Base-by-base conservation (phyloP, 2,888 invertebrate genomes). In the Galerucella calmariensis region DNA sequence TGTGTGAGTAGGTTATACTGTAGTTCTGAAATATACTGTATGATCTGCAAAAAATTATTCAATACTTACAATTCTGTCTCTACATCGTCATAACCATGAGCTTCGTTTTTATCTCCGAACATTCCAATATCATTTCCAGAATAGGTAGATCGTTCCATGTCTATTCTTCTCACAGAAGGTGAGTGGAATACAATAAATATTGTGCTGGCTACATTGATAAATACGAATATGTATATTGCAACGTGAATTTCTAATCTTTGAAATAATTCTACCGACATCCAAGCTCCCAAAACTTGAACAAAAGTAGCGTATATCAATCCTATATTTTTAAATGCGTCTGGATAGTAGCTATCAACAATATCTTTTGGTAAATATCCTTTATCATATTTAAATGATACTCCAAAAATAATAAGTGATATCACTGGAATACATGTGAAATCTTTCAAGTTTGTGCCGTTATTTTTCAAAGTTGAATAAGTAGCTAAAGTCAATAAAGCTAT, bases 341-440 rank as follows among this genome's bases (percentile, higher is more conserved):
- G 84, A 74, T 85, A 85, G 16, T 85, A 63, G 76, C 85, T 85
- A 0, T 83, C 85, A 1, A 85, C 84, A 69, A 85, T 79, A 6
- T 85, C 84, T 24, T 84, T 85, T 0, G 85, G 85, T 14, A 86
- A 84, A 68, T 84, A 81, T 2, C 85, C 86, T 41, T 85, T 74
- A 5, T 85, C 86, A 27, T 83, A 81, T 77, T 83, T 84, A 61
- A 83, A 84, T 20, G 80, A 79, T 3, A 80, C 77, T 0, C 85
- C 85, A 73, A 84, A 85, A 20, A 81, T 61, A 80, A 85, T 81
- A 3, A 85, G 82, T 10, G 84, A 78, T 6, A 77, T 80, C 14
- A 86, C 77, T 0, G 86, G 85, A 81, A 85, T 74, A 66, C 69
- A 74, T 1, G 35, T 8, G 27, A 69, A 9, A 10, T 69, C 24